A percentile compares a stretch with the other conserved stretches of the same genome.
Conservation (phyloP, 2,888 invertebrate species). For the Drosophila prostipennis region DNA sequence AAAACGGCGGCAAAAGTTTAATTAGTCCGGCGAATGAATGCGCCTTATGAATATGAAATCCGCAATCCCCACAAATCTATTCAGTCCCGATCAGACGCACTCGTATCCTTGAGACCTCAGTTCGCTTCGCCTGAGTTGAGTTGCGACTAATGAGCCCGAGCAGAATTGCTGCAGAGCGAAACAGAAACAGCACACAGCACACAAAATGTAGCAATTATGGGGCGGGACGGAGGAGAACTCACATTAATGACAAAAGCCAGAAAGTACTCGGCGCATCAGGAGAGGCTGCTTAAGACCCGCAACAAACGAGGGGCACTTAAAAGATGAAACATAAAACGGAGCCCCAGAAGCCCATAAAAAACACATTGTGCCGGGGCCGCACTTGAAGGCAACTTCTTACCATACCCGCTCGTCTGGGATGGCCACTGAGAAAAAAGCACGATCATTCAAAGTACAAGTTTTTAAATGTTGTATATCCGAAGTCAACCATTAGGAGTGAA, state of each 20-base stretch:
- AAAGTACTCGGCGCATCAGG: constrained; percentile 31
- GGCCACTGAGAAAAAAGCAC: constrained; percentile 1
- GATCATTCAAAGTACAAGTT: no score
- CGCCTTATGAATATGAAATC: constrained; percentile 44
- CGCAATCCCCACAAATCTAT: constrained; percentile 34
- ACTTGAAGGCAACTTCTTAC: constrained; percentile 56
- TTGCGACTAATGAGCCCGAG: constrained; percentile 40
- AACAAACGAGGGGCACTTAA: constrained; percentile 67
- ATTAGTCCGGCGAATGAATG: constrained; percentile 39
- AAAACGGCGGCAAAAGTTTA: constrained; percentile 38
- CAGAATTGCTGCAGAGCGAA: constrained; percentile 19
- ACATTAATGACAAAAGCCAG: constrained; percentile 59
- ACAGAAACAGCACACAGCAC: constrained; percentile 37
- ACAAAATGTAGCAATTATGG: constrained; percentile 68
- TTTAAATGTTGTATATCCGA: no score
- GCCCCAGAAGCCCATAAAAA: constrained; percentile 70
- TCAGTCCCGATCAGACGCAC: constrained; percentile 37
- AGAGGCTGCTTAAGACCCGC: constrained; percentile 56
- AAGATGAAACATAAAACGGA: constrained; percentile 76
- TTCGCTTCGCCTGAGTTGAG: constrained; percentile 16
- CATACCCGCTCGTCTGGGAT: background rate
- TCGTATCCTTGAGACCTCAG: constrained; percentile 33
- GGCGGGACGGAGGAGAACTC: constrained; percentile 37
- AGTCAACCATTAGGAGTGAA: no score
- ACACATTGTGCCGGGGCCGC: constrained; percentile 70